These are phyloP conservation scores for Yasuhikotakia modesta DNA, from an alignment of 2,797 vertebrate species.

Conservation along the genomic window DNA sequence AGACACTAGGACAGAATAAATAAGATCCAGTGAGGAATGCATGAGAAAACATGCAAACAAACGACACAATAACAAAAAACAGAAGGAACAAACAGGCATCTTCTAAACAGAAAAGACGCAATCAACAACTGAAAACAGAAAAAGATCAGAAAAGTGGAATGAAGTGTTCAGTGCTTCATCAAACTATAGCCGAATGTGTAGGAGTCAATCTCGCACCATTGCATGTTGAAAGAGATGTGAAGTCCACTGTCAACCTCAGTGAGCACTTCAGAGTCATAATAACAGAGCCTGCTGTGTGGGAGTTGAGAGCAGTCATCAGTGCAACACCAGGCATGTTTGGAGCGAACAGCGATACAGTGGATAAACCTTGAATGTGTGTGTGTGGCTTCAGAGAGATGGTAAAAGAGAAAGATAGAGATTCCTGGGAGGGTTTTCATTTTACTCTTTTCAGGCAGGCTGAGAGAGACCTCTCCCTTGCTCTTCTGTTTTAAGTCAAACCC, in stretches of 20 bases:
- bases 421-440: constrained; percentile 59
- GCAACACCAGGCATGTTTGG: constrained; percentile 46
- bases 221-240: constrained; percentile 47
- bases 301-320: constrained; percentile 48
- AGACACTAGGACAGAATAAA: constrained; percentile 46
- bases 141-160: constrained; percentile 13
- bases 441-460: constrained; percentile 69
- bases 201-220: constrained; percentile 56
- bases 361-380: constrained; percentile 53
- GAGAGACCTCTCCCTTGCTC: constrained; percentile 75
- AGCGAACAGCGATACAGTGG: constrained; percentile 51
- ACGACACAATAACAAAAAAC: constrained; percentile 15
- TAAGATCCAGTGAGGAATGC: neutral
- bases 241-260: constrained; percentile 56
- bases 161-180: constrained; percentile 24
- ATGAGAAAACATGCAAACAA: neutral
- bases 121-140: constrained; percentile 26
- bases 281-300: constrained; percentile 58
- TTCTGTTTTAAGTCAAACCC: constrained; percentile 78
- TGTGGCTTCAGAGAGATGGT: constrained; percentile 15
- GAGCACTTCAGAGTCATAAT: constrained; percentile 57
- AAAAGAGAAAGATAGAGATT: constrained; percentile 59
- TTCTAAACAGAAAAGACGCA: constrained; percentile 29
- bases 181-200: constrained; percentile 56
- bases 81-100: constrained; percentile 18